Evolutionary conservation across 2,113 vertebrate genomes (phyloP).

Genomic region (Collichthys lucidus): DNA sequence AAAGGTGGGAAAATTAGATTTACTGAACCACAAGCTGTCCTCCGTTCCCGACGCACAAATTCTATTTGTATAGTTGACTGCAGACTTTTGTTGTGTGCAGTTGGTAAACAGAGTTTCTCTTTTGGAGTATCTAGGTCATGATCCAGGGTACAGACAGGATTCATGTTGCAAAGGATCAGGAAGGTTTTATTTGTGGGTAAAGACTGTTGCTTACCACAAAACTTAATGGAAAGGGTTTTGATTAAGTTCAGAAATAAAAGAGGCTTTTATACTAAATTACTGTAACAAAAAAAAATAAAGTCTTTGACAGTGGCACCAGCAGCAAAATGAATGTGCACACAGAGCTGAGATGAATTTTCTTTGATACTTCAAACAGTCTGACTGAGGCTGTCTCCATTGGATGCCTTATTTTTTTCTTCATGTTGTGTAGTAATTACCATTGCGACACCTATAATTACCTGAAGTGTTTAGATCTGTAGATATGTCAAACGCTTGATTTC

Average conservation of each 20-base stretch:
- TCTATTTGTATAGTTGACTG: slow-evolving; percentile 31
- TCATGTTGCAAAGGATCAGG: slow-evolving; percentile 24
- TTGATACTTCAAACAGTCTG: slow-evolving; percentile 70
- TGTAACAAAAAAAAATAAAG: neutral
- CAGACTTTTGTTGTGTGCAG: slow-evolving; percentile 21
- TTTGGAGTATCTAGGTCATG: slow-evolving; percentile 49
- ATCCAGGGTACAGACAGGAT: slow-evolving; percentile 17
- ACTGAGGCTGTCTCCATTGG: slow-evolving; percentile 52
- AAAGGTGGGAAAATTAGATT: slow-evolving; percentile 28
- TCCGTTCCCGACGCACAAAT: slow-evolving; percentile 2
- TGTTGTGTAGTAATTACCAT: slow-evolving; percentile 71
- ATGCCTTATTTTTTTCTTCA: slow-evolving; percentile 43
- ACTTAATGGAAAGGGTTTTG: slow-evolving; percentile 6
- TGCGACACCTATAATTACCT: slow-evolving; percentile 77
- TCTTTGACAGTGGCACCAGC: slow-evolving; percentile 56
- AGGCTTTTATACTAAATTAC: slow-evolving; percentile 26
- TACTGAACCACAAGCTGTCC: neutral
- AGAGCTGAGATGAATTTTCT: slow-evolving; percentile 40
- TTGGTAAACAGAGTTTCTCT: slow-evolving; percentile 45
- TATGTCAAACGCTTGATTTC: slow-evolving; percentile 64
- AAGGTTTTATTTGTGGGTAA: slow-evolving; percentile 17
- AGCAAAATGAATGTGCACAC: slow-evolving; percentile 37
- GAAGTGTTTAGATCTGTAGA: slow-evolving; percentile 70
- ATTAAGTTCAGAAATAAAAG: slow-evolving; percentile 25
- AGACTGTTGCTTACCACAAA: slow-evolving; percentile 1